Evolutionary conservation across 2,888 invertebrate genomes (phyloP).

Genomic region (Antheraea assamensis): DNA sequence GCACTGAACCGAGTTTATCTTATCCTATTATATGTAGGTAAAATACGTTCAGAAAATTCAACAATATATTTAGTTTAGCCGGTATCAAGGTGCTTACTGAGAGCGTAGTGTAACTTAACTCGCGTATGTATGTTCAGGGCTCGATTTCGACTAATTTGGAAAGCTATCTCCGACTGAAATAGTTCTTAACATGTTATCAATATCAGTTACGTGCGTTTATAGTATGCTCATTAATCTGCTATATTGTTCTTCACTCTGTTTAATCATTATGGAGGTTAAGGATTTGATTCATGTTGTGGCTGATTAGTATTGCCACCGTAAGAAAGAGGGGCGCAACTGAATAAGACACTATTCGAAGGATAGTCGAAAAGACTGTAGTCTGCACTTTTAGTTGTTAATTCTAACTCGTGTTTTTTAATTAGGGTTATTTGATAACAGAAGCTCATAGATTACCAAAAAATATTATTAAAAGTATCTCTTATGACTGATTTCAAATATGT

Average conservation of each 20-base stretch:
- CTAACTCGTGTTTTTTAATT: too few relatives aligned
- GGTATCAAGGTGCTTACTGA: neutral
- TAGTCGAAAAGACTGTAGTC: too few relatives aligned
- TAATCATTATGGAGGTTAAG: neutral
- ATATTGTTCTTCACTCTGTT: neutral
- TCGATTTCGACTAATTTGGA: conserved; percentile 11
- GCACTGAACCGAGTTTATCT: too few relatives aligned
- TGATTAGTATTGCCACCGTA: too few relatives aligned
- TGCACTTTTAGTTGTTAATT: too few relatives aligned
- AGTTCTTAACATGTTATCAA: neutral
- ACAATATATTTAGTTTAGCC: neutral
- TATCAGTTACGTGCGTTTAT: neutral
- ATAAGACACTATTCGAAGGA: too few relatives aligned
- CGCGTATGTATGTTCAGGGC: neutral
- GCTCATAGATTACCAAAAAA: too few relatives aligned
- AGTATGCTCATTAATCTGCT: neutral
- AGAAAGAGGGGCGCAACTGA: too few relatives aligned
- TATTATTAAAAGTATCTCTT: too few relatives aligned
- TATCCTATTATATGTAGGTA: neutral
- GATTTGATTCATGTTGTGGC: neutral
- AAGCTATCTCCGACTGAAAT: conserved; percentile 2
- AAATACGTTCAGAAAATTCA: neutral
- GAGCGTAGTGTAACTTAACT: conserved; percentile 8
- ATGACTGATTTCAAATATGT: too few relatives aligned
- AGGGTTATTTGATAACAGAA: too few relatives aligned